Evolutionary conservation across 1,140 invertebrate genomes (phyloP), one percentile per base, ranked within the genome.

Genomic region (Triops longicaudatus): DNA sequence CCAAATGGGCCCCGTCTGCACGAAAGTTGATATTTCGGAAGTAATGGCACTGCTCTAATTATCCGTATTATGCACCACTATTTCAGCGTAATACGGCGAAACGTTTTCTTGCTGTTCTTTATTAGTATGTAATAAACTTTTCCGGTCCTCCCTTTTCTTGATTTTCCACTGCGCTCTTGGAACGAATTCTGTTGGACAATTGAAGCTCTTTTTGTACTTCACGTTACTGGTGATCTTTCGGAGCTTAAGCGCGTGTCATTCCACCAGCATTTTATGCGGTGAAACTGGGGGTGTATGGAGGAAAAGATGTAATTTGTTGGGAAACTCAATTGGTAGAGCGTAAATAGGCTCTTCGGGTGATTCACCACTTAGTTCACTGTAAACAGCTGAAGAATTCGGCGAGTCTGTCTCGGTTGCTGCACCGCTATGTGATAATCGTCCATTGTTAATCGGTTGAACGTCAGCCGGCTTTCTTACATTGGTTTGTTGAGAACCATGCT

Each of bases 241-340:
- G 17, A 63, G 50, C 14, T 63, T 63, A 63, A 6, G 22, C 22
- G 50, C 14, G 5, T 63, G 50, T 63, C 50, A 63, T 63, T 63
- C 17, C 10, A 22, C 14, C 10, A 63, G 50, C 50, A 17, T 37
- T n/a, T 17, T 63, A 63, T 63, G 22, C 5, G 50, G 50, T 22
- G 50, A 63, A n/a, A 63, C 50, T 63, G 50, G 50, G 50, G 50
- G 50, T n/a, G 50, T 63, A 7, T 63, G 50, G 14, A 63, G 50
- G 17, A 63, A n/a, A 14, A 63, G 17, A 6, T 63, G 50, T 63
- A 63, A 63, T 17, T 63, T 63, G 50, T 63, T 63, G 10, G 50
- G 50, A 63, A 22, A 22, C 5, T 63, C 50, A 6, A 63, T 63
- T 63, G 50, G 50, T 17, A 22, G 22, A 63, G 50, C 50, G 50